Base-by-base conservation (phyloP, 2,888 invertebrate genomes). In the Ochlodes sylvanus region DNA sequence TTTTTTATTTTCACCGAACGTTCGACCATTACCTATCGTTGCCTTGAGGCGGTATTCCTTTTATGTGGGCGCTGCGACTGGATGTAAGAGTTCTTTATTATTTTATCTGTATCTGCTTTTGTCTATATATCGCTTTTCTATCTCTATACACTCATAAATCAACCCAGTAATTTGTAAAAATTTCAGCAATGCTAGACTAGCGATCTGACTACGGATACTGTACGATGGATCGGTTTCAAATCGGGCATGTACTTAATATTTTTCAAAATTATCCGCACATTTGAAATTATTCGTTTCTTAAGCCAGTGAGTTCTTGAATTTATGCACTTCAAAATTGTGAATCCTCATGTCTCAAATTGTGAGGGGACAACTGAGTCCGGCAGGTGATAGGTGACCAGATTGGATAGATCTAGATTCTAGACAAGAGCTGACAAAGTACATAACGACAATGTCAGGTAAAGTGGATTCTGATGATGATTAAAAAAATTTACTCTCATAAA, bases 51-150 rank as follows among this genome's bases (percentile, higher is more conserved):
- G 84, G 85, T 84, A 83, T 85, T 79, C 32, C 79, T 79, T 85
- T 84, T 82, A 79, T 75, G 78, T 63, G 34, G 21, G 41, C 63
- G 81, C 77, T 71, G 65, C 73, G 73, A 69, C 77, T 80, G 77
- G 80, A 84, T 79, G 83, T 77, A 79, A 85, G 84, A 84, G 85
- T 84, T 77, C 78, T 42, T 80, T 83, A 83, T 86, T 86, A 52
- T 52, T 52, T 52, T 27, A 86, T 85, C 79, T 79, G 82, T 84
- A n/a, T n/a, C n/a, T 83, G 84, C 85, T 85, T 85, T 78, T 81
- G 76, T 82, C 83, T 82, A 81, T 15, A 76, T 79, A 79, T 82
- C 63, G 19, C 42, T 52, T 4, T 6, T 21, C 14, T 52, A 27
- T 52, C 14, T 21, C 14, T 52, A 27, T 52, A 27, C 52, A 21